Evolutionary conservation across 2,888 invertebrate genomes (phyloP).

Genomic region (Callyntrura sp.): DNA sequence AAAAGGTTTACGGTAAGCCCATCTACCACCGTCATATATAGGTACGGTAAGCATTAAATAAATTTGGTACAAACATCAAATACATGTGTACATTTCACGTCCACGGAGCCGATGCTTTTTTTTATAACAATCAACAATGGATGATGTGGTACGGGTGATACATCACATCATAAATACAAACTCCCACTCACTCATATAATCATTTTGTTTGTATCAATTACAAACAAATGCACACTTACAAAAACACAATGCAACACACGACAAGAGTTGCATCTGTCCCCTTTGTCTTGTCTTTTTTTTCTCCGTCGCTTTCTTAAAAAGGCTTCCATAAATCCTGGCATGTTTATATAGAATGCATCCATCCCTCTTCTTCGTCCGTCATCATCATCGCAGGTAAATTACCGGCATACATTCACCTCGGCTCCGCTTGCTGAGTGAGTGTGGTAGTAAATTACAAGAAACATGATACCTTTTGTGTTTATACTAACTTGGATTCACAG

Average conservation of each 20-base stretch:
- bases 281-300: slow-evolving; percentile 51
- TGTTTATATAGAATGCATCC: slow-evolving; percentile 65
- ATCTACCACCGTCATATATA: too few relatives aligned
- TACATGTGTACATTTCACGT: too few relatives aligned
- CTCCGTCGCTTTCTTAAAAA: slow-evolving; percentile 26
- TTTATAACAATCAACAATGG: background rate
- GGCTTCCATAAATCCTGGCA: slow-evolving; percentile 58
- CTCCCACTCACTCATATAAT: slow-evolving; percentile 22
- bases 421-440: too few relatives aligned
- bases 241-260: slow-evolving; percentile 37
- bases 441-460: slow-evolving; percentile 19
- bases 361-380: slow-evolving; percentile 20
- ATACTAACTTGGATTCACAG: background rate
- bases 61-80: too few relatives aligned
- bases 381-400: slow-evolving; percentile 71
- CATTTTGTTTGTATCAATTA: slow-evolving; percentile 50
- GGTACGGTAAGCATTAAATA: too few relatives aligned
- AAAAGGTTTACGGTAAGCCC: slow-evolving; percentile 70
- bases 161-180: slow-evolving; percentile 57
- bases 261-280: slow-evolving; percentile 21
- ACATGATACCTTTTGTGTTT: slow-evolving; percentile 45
- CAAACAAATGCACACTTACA: slow-evolving; percentile 17
- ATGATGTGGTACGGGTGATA: slow-evolving; percentile 40
- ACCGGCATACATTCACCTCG: slow-evolving; percentile 43
- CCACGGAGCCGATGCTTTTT: too few relatives aligned